phyloP scores from a whole-genome alignment of 2,113 vertebrate genomes.

The Erpornis zantholeuca region DNA sequence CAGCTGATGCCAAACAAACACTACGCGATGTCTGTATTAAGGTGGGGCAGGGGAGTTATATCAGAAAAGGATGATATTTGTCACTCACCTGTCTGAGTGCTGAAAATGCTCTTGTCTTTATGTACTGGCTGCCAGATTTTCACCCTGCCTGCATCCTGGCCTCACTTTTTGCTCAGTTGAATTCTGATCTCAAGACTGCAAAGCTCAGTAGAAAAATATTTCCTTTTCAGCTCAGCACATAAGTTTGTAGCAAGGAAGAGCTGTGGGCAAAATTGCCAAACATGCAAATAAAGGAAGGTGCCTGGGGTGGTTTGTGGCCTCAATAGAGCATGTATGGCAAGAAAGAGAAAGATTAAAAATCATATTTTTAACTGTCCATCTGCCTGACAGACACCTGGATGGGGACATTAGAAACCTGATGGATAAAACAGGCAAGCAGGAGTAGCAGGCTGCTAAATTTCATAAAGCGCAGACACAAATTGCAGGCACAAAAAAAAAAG shows the following conservation, averaged over 20 bases:
- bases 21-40: background rate
- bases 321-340: background rate
- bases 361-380: background rate
- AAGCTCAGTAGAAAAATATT: background rate
- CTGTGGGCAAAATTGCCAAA: background rate
- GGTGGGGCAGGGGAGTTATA: background rate
- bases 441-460: background rate
- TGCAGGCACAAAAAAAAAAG: background rate
- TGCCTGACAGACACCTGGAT: background rate
- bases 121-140: background rate
- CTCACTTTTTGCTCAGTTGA: background rate
- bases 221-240: background rate
- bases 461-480: background rate
- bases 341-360: background rate
- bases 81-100: background rate
- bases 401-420: background rate
- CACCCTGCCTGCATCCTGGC: background rate
- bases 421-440: background rate
- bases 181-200: background rate
- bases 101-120: background rate
- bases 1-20: background rate
- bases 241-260: background rate
- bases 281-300: background rate
- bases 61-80: background rate
- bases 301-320: background rate